phyloP scores from a whole-genome alignment of 1,140 invertebrate genomes.

The Drosophila nebulosa region DNA sequence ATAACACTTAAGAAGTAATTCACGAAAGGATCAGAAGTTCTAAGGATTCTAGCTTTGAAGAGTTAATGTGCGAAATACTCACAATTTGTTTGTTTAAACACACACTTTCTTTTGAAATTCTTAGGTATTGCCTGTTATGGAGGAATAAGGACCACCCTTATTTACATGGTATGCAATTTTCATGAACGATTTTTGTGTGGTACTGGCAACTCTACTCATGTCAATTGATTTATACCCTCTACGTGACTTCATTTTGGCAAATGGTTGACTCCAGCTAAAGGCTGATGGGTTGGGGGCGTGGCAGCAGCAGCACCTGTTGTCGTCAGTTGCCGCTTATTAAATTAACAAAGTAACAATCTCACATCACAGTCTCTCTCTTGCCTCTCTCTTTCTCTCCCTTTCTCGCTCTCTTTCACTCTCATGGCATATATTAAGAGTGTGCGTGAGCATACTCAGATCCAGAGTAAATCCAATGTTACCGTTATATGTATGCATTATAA shows the following conservation, averaged over 20 bases:
- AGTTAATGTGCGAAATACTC: no score
- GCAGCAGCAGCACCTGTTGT: slow-evolving; percentile 59
- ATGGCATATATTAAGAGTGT: slow-evolving; percentile 1
- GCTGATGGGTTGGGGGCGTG: neutral
- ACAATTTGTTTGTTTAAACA: no score
- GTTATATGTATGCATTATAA: slow-evolving; percentile 75
- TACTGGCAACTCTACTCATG: slow-evolving; percentile 48
- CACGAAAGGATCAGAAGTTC: no score
- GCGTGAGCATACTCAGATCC: slow-evolving; percentile 33
- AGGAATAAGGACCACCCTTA: neutral
- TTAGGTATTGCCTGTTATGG: neutral
- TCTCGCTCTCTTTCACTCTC: neutral
- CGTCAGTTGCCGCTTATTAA: slow-evolving; percentile 60
- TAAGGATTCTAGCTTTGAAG: no score
- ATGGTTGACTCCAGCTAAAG: slow-evolving; percentile 1
- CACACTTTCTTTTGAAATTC: no score
- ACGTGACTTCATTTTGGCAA: slow-evolving; percentile 69
- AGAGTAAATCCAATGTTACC: slow-evolving; percentile 57
- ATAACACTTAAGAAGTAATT: no score
- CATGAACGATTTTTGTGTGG: neutral
- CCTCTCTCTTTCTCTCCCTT: neutral
- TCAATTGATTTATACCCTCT: slow-evolving; percentile 70
- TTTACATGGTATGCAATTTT: slow-evolving; percentile 47
- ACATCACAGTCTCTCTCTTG: neutral
- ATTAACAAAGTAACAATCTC: slow-evolving; percentile 71